A percentile compares a stretch with the other conserved stretches of the same genome.
Evolutionary conservation across 2,113 vertebrate genomes (phyloP).

Genomic region (Oryzias curvinotus): DNA sequence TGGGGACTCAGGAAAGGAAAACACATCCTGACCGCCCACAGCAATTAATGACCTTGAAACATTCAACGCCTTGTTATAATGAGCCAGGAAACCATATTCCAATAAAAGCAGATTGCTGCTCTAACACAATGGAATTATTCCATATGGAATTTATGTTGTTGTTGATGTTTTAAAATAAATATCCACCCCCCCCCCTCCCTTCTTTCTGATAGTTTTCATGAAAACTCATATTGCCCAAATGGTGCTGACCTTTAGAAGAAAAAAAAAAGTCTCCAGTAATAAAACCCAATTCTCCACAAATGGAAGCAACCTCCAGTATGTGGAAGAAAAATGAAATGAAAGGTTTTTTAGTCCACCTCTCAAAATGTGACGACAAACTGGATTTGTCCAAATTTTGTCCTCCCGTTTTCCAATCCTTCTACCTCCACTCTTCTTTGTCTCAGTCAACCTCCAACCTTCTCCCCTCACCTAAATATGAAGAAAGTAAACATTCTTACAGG

Average conservation of each 20-base stretch:
- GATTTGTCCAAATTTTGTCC: conserved; percentile 20
- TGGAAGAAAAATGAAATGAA: conserved; percentile 10
- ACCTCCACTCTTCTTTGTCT: neutral
- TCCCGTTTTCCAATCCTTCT: neutral
- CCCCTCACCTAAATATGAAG: neutral
- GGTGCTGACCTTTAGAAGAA: conserved; percentile 52
- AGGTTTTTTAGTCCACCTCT: conserved; percentile 7
- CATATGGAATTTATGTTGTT: neutral
- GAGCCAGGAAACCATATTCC: conserved; percentile 24
- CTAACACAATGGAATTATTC: neutral
- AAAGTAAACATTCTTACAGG: too few relatives aligned
- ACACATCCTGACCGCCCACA: conserved; percentile 41
- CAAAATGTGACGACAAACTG: conserved; percentile 27
- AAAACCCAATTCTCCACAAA: conserved; percentile 38
- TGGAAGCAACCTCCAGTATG: conserved; percentile 41
- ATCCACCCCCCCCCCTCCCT: neutral
- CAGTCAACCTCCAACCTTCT: neutral
- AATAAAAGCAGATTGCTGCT: conserved; percentile 19
- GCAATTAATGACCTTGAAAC: conserved; percentile 47
- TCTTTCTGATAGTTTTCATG: conserved; percentile 12
- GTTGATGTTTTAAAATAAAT: neutral
- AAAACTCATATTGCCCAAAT: conserved; percentile 50
- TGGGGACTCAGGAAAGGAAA: conserved; percentile 44
- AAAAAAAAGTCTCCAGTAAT: conserved; percentile 37
- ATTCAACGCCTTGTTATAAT: conserved; percentile 18